phyloP scores from a whole-genome alignment of 2,113 vertebrate genomes.

The Crotophaga sulcirostris region DNA sequence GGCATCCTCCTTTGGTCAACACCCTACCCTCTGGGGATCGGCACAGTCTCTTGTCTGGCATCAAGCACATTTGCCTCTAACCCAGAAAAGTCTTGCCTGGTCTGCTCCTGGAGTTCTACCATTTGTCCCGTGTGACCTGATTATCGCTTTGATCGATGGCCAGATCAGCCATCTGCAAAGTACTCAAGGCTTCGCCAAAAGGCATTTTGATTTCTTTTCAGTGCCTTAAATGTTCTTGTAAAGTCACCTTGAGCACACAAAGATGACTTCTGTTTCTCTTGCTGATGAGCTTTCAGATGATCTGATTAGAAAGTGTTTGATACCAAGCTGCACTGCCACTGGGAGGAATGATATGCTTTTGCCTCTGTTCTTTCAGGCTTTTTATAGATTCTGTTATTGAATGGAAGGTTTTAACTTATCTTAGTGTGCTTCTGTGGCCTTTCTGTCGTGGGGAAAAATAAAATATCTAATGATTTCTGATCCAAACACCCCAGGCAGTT shows the following conservation, averaged over 20 bases:
- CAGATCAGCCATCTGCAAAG: slow-evolving; percentile 37
- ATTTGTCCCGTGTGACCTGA: background rate
- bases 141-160: background rate
- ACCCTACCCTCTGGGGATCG: accelerated
- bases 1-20: background rate
- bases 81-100: background rate
- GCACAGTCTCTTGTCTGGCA: background rate
- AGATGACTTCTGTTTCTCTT: background rate
- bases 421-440: background rate
- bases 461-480: background rate
- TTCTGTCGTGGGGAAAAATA: background rate
- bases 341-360: background rate
- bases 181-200: background rate
- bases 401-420: background rate
- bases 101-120: background rate
- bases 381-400: background rate
- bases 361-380: background rate
- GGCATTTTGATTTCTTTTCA: slow-evolving; percentile 8
- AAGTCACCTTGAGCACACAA: slow-evolving; percentile 9
- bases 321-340: background rate
- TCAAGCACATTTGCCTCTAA: background rate
- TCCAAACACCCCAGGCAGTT: background rate
- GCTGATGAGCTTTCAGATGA: background rate
- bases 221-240: background rate
- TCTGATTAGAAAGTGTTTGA: background rate